Evolutionary conservation across 1,140 invertebrate genomes (phyloP), one percentile per base, ranked within the genome.

Genomic region (Drosophila serrata): DNA sequence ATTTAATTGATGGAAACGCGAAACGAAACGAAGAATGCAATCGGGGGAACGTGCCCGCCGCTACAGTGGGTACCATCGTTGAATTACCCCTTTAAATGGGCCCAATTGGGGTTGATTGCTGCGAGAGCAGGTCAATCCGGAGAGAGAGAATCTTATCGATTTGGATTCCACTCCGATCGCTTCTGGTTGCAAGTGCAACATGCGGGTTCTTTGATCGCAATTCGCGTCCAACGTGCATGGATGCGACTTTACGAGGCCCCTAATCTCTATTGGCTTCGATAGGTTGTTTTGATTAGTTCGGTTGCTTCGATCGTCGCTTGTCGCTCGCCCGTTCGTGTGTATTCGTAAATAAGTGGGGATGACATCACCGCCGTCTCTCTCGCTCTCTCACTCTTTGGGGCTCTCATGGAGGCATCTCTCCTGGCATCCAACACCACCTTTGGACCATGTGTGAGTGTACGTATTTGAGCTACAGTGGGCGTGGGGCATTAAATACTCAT

Each of bases 281-380:
- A 61, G 67, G 60, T 74, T 84, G 58, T 87, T 80, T 70, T 82
- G 84, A 87, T 87, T 88, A 87, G 86, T 62, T 65, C 60, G 33
- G 31, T 53, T 53, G 17, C 29, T 62, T 58, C 46, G 40, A 49
- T 69, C 49, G 45, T 35, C 48, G 64, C 31, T 29, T 37, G 43
- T 13, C n/a, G 39, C n/a, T 9, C 39, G 15, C n/a, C 55, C 39
- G 45, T 35, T 64, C 49, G 59, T 73, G 17, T 69, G 79, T 79
- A 60, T 79, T 68, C 43, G 53, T 75, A 70, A 69, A 31, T 75
- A 63, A 63, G 68, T 79, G 74, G 64, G 81, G 81, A 88, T 88
- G 84, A 88, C 84, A 88, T 88, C 84, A 88, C 85, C 85, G 73
- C 58, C 64, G 29, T 51, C 56, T 79, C 56, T 79, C 57, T 39